phyloP scores from a whole-genome alignment of 1,140 invertebrate genomes.

The Melitaea cinxia region DNA sequence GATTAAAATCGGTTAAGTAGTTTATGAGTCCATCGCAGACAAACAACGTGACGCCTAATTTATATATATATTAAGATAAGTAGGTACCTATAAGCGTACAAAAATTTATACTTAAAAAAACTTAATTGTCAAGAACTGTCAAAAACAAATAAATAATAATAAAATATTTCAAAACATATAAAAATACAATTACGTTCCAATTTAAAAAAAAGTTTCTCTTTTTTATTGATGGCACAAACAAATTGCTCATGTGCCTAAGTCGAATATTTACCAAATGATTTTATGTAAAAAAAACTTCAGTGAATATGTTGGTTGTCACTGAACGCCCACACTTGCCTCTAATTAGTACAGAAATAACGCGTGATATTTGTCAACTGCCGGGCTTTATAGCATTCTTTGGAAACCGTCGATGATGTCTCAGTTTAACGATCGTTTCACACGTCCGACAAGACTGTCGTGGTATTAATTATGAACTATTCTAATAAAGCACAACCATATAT shows the following conservation, averaged over 20 bases:
- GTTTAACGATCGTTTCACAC: conserved; percentile 38
- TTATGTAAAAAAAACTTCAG: conserved; percentile 28
- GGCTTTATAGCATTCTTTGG: conserved; percentile 70
- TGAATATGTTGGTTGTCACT: conserved; percentile 40
- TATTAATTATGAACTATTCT: neutral
- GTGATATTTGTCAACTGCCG: conserved; percentile 78
- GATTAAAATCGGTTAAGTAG: no score
- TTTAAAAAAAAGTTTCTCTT: neutral
- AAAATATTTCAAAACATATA: no score
- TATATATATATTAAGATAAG: no score
- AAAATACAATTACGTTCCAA: conserved; percentile 1
- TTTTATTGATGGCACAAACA: neutral
- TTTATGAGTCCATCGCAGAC: no score
- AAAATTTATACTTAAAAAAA: no score
- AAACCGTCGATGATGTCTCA: conserved; percentile 33
- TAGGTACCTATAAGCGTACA: no score
- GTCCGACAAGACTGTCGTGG: conserved; percentile 33
- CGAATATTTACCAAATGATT: conserved; percentile 32
- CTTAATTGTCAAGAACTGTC: no score
- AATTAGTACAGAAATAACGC: conserved; percentile 80
- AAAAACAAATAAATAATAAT: no score
- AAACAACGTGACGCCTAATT: no score
- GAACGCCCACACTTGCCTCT: conserved; percentile 61
- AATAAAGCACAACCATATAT: neutral
- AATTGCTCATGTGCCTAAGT: conserved; percentile 1